Evolutionary conservation across 2,888 invertebrate genomes (phyloP).

Genomic region (Megaustenia siamemsis): DNA sequence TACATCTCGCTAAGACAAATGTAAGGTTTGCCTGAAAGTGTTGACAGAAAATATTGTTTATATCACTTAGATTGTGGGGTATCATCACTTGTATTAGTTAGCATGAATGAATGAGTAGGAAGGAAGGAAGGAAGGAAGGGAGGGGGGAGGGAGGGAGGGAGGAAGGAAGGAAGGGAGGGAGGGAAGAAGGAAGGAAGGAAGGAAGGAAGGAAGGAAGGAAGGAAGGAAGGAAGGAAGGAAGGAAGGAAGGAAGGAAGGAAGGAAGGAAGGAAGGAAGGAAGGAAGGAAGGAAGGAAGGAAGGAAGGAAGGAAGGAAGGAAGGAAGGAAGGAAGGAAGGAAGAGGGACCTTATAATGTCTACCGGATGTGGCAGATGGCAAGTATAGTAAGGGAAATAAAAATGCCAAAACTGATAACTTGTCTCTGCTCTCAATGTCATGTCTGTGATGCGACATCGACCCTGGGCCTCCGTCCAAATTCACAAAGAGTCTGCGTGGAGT

Average conservation of each 20-base stretch:
- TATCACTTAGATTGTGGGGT: too few relatives aligned
- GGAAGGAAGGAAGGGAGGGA: background rate
- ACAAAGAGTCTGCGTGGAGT: constrained; percentile 21
- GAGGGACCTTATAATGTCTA: too few relatives aligned
- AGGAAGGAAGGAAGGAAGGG: background rate
- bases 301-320: background rate
- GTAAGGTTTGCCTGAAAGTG: too few relatives aligned
- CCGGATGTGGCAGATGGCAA: constrained; percentile 46
- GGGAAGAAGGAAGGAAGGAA: background rate
- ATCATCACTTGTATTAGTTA: too few relatives aligned
- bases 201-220: background rate
- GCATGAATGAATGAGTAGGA: too few relatives aligned
- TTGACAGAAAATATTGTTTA: too few relatives aligned
- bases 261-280: background rate
- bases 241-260: background rate
- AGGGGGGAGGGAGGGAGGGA: background rate
- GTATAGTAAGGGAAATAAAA: constrained; percentile 7
- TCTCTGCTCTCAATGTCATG: background rate
- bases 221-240: background rate
- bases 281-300: background rate
- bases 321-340: background rate
- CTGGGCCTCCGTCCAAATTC: constrained; percentile 7
- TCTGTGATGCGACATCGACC: background rate
- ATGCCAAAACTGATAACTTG: constrained; percentile 36
- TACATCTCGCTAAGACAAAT: too few relatives aligned